These are phyloP conservation scores for Buathra laborator DNA, from an alignment of 2,888 invertebrate genomes.

Conservation along the genomic window DNA sequence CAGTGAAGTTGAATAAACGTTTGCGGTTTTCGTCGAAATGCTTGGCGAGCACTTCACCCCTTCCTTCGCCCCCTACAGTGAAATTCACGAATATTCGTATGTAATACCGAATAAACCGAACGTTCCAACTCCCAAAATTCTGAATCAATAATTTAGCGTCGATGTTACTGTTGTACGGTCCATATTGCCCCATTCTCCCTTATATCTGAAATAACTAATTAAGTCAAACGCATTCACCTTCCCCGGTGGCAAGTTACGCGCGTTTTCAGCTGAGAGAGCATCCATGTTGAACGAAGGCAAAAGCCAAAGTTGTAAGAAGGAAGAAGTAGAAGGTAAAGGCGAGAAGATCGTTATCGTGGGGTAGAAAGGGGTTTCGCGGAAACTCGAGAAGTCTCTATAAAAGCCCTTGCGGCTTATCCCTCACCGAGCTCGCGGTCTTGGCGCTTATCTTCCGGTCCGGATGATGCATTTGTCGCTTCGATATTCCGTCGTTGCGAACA, in stretches of 20 bases:
- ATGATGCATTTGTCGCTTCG: constrained; percentile 8
- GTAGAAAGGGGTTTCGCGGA: constrained; percentile 44
- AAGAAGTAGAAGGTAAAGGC: not conserved
- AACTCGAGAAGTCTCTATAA: constrained; percentile 54
- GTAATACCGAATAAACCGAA: not conserved
- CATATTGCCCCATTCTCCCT: too few relatives aligned
- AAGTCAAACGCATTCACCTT: constrained; percentile 41
- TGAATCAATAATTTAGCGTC: too few relatives aligned
- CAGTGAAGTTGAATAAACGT: constrained; percentile 49
- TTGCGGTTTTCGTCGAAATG: constrained; percentile 51
- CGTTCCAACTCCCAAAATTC: not conserved
- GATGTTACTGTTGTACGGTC: too few relatives aligned
- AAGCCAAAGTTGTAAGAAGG: constrained; percentile 6
- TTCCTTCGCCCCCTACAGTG: constrained; percentile 38
- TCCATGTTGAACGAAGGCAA: not conserved
- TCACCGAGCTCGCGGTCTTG: constrained; percentile 21
- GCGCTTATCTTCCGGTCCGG: constrained; percentile 35
- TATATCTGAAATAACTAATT: constrained; percentile 46
- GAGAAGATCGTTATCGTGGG: constrained; percentile 52
- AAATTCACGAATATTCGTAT: constrained; percentile 51
- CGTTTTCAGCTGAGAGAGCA: not conserved
- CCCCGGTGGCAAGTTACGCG: constrained; percentile 39
- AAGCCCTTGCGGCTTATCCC: constrained; percentile 47
- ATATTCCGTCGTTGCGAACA: not conserved
- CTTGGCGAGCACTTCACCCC: constrained; percentile 47